Evolutionary conservation across 2,888 invertebrate species (phyloP), one percentile per base, ranked within the genome.

Genomic region (Agrilus biguttatus): DNA sequence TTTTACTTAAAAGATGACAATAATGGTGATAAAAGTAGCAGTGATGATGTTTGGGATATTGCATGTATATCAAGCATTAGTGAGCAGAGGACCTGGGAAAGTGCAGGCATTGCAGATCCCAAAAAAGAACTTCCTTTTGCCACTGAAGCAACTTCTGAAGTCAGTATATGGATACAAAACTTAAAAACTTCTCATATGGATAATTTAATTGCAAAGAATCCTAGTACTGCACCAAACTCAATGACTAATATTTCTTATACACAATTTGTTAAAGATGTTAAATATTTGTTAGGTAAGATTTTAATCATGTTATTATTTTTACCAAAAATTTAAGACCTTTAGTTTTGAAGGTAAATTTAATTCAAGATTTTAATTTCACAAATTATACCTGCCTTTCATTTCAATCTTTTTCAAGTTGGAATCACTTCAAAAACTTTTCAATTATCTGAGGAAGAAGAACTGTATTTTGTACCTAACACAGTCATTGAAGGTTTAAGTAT

Each of bases 61-160:
- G 62, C 52, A 5, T 52, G 55, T 1, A 52, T 51, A 43, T 46
- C 53, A 23, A 48, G 52, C 36, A 54, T 51, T 32, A 54, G 50
- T 39, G 44, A 53, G 23, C 51, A 57, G 36, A 55, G 54, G 44
- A 64, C 54, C 23, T 66, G 65, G 65, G 65, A 65, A 50, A 53
- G 52, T 36, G 58, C 55, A 50, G 61, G 62, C n/a, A 54, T 55
- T 48, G 46, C 56, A 10, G 56, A 55, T 42, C 56, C 61, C 5
- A 55, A 55, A 32, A 63, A 59, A 43, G 64, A 66, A 50, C 47
- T 47, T n/a, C 60, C 60, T 14, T 66, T 66, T 54, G 46, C 63
- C 13, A 56, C 59, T 2, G 66, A 66, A 54, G 51, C 62, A 5
- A 56, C 59, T 7, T 53, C 57, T 10, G 43, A 55, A n/a, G 53